Conservation (phyloP, 2,113 vertebrate genomes). For the Chamaetylas fuelleborni region DNA sequence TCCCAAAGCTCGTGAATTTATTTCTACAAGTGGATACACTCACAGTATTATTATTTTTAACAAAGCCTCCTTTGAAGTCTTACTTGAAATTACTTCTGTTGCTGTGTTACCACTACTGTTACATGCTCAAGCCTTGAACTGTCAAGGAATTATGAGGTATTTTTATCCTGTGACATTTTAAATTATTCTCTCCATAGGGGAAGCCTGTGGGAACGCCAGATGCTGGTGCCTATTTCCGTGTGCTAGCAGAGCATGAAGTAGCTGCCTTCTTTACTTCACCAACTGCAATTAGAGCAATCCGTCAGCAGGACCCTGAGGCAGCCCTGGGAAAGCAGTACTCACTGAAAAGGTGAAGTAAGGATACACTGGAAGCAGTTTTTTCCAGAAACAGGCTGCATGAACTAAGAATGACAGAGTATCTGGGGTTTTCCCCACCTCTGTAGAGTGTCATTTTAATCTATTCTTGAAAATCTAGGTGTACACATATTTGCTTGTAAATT, state of each 20-base stretch:
- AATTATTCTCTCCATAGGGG: conserved; percentile 82
- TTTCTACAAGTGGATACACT: not conserved
- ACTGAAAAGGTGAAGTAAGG: conserved; percentile 82
- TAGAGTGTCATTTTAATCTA: not conserved
- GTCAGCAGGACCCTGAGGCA: conserved; percentile 91
- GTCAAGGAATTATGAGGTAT: conserved; percentile 61
- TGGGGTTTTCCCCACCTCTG: not conserved
- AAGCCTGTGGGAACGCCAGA: conserved; percentile 97
- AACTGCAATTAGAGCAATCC: conserved; percentile 94
- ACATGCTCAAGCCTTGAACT: conserved; percentile 28
- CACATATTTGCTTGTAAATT: not conserved
- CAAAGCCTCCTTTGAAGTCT: not conserved
- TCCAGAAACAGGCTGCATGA: not conserved
- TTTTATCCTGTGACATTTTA: conserved; percentile 67
- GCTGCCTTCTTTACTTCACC: conserved; percentile 90
- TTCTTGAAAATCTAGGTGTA: not conserved
- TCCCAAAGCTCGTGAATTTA: not conserved
- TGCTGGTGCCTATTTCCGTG: conserved; percentile 91
- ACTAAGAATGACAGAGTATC: not conserved
- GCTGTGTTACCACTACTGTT: not conserved
- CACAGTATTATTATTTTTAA: not conserved
- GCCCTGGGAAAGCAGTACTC: conserved; percentile 79
- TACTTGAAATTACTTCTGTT: conserved; percentile 26
- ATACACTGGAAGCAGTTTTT: conserved; percentile 10
- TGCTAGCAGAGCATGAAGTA: conserved; percentile 88